Conservation (phyloP, 2,888 invertebrate genomes). For the Aspidiotus destructor region DNA sequence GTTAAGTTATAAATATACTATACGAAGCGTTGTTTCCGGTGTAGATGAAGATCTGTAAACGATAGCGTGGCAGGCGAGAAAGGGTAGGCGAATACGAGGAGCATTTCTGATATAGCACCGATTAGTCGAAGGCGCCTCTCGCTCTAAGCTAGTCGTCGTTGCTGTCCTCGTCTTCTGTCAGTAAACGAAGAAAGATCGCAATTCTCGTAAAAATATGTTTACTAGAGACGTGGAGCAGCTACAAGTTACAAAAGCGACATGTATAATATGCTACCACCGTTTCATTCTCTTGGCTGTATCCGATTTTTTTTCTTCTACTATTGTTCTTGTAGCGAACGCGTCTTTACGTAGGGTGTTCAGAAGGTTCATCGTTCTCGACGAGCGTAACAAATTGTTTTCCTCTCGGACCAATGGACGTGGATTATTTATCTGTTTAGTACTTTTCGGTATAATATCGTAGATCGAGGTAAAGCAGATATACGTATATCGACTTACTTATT, state of each 20-base stretch:
- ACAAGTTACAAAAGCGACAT: conserved; percentile 26
- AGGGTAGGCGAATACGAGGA: conserved; percentile 7
- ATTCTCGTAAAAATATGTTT: conserved; percentile 22
- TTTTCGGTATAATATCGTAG: too few relatives aligned
- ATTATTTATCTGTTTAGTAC: too few relatives aligned
- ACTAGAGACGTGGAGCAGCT: conserved; percentile 13
- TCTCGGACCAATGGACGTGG: too few relatives aligned
- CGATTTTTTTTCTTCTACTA: neutral
- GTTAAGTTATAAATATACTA: conserved; percentile 30
- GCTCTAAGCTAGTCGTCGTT: conserved; percentile 22
- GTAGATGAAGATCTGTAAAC: conserved; percentile 26
- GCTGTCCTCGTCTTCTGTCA: conserved; percentile 6
- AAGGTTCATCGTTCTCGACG: neutral
- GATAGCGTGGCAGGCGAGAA: neutral
- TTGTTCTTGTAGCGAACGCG: neutral
- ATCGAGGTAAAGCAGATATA: too few relatives aligned
- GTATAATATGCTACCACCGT: conserved; percentile 28
- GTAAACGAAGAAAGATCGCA: conserved; percentile 16
- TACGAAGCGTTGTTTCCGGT: conserved; percentile 31
- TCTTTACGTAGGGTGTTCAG: conserved; percentile 5
- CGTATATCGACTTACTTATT: too few relatives aligned
- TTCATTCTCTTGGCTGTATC: conserved; percentile 21
- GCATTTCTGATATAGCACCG: conserved; percentile 20
- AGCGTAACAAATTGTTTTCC: too few relatives aligned
- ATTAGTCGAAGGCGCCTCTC: conserved; percentile 28